A percentile compares a stretch with the other conserved stretches of the same genome.
Evolutionary conservation across 2,113 vertebrate genomes (phyloP).

Genomic region (Sorex fumeus): DNA sequence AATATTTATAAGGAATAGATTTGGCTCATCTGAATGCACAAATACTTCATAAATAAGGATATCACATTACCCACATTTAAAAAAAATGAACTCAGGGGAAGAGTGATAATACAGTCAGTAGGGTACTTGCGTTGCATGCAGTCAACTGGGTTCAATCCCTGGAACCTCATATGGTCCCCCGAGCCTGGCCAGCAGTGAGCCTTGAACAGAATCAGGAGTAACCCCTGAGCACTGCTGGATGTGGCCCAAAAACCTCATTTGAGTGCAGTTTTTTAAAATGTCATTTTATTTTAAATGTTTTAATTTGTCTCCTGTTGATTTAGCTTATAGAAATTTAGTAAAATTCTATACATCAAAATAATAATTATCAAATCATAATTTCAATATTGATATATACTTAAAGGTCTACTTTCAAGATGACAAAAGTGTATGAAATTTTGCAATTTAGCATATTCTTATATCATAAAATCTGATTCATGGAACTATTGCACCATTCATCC

Average conservation of each 20-base stretch:
- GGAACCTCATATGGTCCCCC: no score
- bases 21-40: not conserved
- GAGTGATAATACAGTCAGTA: no score
- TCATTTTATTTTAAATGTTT: conserved; percentile 28
- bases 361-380: not conserved
- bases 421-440: not conserved
- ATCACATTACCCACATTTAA: not conserved
- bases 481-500: not conserved
- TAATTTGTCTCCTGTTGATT: no score
- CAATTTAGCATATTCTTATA: not conserved
- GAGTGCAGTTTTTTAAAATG: not conserved
- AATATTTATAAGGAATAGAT: not conserved
- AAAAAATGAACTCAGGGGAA: not conserved
- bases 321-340: no score
- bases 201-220: no score
- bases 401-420: not conserved
- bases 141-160: no score
- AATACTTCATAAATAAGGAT: not conserved
- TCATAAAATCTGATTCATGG: not conserved
- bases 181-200: no score
- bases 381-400: not conserved
- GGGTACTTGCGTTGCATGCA: no score
- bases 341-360: not conserved
- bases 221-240: no score
- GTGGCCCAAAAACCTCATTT: not conserved